phyloP scores from a whole-genome alignment of 1,140 invertebrate species.

The Lepidurus packardi region DNA sequence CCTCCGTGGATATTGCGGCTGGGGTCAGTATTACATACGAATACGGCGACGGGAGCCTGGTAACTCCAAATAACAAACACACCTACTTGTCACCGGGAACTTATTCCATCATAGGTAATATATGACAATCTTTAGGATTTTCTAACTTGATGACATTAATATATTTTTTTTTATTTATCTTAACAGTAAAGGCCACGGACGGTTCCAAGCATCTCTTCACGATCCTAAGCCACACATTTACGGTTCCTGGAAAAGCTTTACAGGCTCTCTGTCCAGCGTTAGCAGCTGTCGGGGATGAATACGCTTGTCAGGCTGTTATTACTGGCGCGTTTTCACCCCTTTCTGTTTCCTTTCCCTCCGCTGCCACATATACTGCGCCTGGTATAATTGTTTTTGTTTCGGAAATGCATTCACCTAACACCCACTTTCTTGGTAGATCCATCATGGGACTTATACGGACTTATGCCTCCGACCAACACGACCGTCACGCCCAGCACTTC shows the following conservation, averaged over 20 bases:
- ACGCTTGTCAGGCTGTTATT: conserved; percentile 3
- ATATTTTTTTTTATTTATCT: not conserved
- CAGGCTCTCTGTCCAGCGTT: conserved; percentile 20
- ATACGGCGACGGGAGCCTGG: not conserved
- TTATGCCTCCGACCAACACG: not conserved
- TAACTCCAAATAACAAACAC: not conserved
- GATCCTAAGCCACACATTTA: not conserved
- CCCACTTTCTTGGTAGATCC: conserved; percentile 7
- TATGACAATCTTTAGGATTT: not conserved
- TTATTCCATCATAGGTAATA: not conserved
- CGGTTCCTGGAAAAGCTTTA: not conserved
- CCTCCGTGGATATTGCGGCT: not conserved
- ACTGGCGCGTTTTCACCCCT: not conserved
- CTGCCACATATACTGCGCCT: not conserved
- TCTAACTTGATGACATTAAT: not conserved
- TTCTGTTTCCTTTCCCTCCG: not conserved
- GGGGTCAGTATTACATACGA: not conserved
- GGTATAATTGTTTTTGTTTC: not conserved
- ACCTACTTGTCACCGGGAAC: not conserved
- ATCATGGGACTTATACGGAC: conserved; percentile 14
- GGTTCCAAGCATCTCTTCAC: not conserved
- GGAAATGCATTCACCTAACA: not conserved
- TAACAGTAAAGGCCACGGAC: not conserved
- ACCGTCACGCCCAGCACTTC: not conserved
- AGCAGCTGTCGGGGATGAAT: not conserved